Conservation (phyloP, 1,140 invertebrate species). For the Drosophila gunungcola region DNA sequence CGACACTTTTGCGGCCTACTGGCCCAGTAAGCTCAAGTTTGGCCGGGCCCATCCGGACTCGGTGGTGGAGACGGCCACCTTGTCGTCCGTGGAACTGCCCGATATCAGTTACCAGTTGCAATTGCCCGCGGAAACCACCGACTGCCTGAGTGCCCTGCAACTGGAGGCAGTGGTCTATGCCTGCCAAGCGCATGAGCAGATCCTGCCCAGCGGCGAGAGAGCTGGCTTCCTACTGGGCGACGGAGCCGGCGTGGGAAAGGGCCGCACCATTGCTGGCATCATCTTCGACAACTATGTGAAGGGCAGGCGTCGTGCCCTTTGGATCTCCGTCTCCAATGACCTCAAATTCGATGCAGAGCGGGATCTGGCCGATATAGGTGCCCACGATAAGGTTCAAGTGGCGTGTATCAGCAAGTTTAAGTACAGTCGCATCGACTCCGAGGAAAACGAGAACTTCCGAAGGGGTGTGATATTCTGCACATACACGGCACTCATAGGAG, state of each 20-base stretch:
- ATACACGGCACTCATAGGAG: slow-evolving; percentile 99
- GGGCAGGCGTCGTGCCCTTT: slow-evolving; percentile 96
- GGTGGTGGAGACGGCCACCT: slow-evolving; percentile 2
- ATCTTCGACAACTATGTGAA: slow-evolving; percentile 98
- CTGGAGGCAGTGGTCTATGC: slow-evolving; percentile 98
- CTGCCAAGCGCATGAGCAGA: slow-evolving; percentile 97
- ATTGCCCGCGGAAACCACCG: slow-evolving; percentile 93
- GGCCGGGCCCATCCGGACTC: slow-evolving; percentile 92
- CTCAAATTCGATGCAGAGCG: slow-evolving; percentile 98
- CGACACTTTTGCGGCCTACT: slow-evolving; percentile 98
- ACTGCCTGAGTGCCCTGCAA: slow-evolving; percentile 96
- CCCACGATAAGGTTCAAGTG: slow-evolving; percentile 88
- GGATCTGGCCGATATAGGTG: slow-evolving; percentile 98
- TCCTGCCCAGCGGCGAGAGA: slow-evolving; percentile 94
- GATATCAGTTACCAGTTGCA: slow-evolving; percentile 74
- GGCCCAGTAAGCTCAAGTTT: slow-evolving; percentile 95
- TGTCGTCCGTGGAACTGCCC: neutral
- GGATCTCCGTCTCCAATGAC: slow-evolving; percentile 99
- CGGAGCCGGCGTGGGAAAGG: slow-evolving; percentile 99
- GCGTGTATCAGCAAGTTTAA: slow-evolving; percentile 96
- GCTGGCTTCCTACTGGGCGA: slow-evolving; percentile 99
- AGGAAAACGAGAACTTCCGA: slow-evolving; percentile 95
- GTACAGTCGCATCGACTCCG: slow-evolving; percentile 97
- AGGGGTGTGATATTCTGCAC: slow-evolving; percentile 99
- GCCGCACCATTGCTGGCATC: slow-evolving; percentile 98